A percentile compares a stretch with the other conserved stretches of the same genome.
These are phyloP conservation scores for Fukomys damarensis DNA, from an alignment of 2,113 vertebrate genomes.

Conservation along the genomic window DNA sequence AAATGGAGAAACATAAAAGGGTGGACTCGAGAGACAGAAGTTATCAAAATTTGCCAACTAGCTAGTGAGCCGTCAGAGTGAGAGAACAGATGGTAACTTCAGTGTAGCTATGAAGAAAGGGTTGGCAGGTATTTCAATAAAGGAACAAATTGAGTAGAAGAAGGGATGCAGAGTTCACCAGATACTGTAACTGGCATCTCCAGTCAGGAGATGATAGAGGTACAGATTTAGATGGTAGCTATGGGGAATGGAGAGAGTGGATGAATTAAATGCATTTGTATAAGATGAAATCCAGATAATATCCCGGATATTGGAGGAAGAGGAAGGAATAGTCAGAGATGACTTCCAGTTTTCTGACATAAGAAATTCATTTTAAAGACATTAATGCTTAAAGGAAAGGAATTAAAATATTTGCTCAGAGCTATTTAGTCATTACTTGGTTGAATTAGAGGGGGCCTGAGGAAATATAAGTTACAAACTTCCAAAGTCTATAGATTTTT, in stretches of 20 bases:
- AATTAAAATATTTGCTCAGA: constrained; percentile 19
- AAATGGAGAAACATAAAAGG: not conserved
- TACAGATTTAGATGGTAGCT: not conserved
- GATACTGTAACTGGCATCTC: not conserved
- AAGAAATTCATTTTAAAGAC: not conserved
- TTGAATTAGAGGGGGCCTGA: not conserved
- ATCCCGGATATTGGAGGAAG: not conserved
- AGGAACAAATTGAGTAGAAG: not conserved
- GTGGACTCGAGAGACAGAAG: not conserved
- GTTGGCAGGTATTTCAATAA: not conserved
- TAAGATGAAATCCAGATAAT: not conserved
- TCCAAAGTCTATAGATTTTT: not conserved
- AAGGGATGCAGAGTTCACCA: not conserved
- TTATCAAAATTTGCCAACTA: not conserved
- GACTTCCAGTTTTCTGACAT: not conserved
- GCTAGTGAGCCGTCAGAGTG: not conserved
- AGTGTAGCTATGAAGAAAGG: not conserved
- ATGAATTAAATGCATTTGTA: not conserved
- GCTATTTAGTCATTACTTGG: not conserved
- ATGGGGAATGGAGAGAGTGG: not conserved
- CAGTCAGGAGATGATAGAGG: not conserved
- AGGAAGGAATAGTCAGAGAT: not conserved
- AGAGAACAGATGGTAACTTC: not conserved
- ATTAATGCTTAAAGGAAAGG: not conserved
- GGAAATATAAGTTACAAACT: not conserved